These are phyloP conservation scores for Ferdinandea cuprea DNA, from an alignment of 2,888 invertebrate species.

Conservation along the genomic window DNA sequence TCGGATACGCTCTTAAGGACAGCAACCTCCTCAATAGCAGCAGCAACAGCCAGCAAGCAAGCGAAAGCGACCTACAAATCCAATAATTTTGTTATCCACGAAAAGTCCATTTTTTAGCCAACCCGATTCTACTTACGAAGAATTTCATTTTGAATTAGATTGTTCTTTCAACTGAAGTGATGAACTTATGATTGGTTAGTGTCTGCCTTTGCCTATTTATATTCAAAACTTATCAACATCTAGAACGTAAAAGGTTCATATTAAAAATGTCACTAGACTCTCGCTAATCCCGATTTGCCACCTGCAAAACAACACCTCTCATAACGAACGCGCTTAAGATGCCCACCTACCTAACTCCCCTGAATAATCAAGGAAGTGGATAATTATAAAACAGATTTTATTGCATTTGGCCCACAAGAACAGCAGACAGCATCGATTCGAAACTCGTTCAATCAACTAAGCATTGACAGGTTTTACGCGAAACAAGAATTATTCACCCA, in stretches of 20 bases:
- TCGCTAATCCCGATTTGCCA: no score
- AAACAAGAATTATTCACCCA: conserved; percentile 45
- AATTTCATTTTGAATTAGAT: conserved; percentile 27
- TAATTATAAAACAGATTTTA: no score
- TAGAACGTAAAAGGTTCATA: no score
- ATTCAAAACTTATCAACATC: no score
- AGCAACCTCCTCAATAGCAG: conserved; percentile 76
- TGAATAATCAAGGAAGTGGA: no score
- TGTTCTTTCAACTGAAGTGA: conserved; percentile 60
- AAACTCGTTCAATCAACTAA: background rate
- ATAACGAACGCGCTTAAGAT: no score
- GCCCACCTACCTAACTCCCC: no score
- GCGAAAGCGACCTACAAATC: conserved; percentile 71
- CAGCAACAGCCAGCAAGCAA: conserved; percentile 77
- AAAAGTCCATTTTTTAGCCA: background rate
- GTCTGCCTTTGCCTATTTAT: conserved; percentile 16
- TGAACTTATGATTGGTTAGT: conserved; percentile 12
- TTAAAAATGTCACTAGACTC: no score
- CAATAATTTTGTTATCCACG: background rate
- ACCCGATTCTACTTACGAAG: background rate
- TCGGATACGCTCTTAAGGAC: conserved; percentile 77
- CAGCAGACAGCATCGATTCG: no score
- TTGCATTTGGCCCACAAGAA: no score
- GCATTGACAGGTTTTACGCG: conserved; percentile 66
- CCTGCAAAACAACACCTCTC: no score